These are phyloP conservation scores for Amblyopsis hoosieri DNA, from an alignment of 2,797 vertebrate genomes.

Conservation along the genomic window DNA sequence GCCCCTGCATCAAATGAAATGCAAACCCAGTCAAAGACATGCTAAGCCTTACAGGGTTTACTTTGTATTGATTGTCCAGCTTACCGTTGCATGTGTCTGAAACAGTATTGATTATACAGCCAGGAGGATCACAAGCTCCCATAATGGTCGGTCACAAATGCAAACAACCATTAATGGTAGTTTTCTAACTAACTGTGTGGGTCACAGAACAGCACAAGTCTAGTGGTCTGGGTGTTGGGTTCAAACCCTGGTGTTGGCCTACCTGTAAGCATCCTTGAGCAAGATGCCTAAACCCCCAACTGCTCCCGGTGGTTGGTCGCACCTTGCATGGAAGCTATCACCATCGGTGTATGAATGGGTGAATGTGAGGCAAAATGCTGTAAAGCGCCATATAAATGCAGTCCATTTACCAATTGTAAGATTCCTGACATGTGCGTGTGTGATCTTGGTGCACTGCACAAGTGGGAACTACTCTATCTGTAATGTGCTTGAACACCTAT, in stretches of 20 bases:
- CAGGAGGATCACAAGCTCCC: conserved; percentile 35
- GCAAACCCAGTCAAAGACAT: too few relatives aligned
- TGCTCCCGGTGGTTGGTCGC: too few relatives aligned
- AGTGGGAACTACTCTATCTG: neutral
- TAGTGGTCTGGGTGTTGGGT: conserved; percentile 11
- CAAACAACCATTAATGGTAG: neutral
- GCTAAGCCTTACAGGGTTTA: conserved; percentile 25
- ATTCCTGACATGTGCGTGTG: neutral
- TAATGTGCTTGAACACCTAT: too few relatives aligned
- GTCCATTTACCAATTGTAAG: too few relatives aligned
- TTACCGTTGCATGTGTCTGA: conserved; percentile 36
- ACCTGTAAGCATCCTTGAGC: too few relatives aligned
- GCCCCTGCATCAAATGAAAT: too few relatives aligned
- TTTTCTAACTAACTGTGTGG: neutral
- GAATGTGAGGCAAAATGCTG: too few relatives aligned
- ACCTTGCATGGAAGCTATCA: too few relatives aligned
- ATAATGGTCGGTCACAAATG: conserved; percentile 31
- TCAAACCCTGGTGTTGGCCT: too few relatives aligned
- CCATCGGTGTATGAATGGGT: too few relatives aligned
- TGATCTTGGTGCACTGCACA: conserved; percentile 2
- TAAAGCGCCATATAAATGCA: too few relatives aligned
- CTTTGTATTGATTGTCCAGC: conserved; percentile 41
- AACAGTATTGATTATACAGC: conserved; percentile 45
- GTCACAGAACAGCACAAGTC: neutral
- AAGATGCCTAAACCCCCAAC: too few relatives aligned